phyloP scores from a whole-genome alignment of 53 echinoderm and acorn worm species.

The Henricia sp. region DNA sequence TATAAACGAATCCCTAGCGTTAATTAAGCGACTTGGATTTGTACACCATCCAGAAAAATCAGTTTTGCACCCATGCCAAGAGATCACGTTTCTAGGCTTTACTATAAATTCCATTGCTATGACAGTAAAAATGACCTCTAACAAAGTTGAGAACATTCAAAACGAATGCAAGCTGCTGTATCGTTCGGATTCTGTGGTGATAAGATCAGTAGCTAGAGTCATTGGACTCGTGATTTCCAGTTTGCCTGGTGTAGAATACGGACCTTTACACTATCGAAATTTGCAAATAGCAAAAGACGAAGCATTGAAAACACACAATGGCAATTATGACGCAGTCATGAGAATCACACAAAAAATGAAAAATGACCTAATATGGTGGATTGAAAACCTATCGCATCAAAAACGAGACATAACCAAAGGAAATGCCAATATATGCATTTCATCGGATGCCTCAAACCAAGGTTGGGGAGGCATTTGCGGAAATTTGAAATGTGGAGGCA shows the following conservation, averaged over 20 bases:
- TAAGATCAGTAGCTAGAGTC: slow-evolving; percentile 45
- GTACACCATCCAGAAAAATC: slow-evolving; percentile 45
- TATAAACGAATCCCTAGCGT: slow-evolving; percentile 8
- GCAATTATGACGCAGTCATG: slow-evolving; percentile 34
- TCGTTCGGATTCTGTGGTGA: neutral
- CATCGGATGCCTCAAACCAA: slow-evolving; percentile 50
- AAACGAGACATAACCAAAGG: slow-evolving; percentile 4
- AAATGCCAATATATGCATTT: slow-evolving; percentile 31
- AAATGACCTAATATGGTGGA: slow-evolving; percentile 49
- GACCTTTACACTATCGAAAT: slow-evolving; percentile 24
- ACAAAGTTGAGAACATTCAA: neutral
- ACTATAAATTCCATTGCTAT: slow-evolving; percentile 29
- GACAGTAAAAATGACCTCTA: slow-evolving; percentile 1
- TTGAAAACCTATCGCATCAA: slow-evolving; percentile 34
- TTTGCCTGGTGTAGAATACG: slow-evolving; percentile 38
- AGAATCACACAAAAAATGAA: neutral
- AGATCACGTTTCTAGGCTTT: slow-evolving; percentile 28
- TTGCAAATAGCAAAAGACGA: slow-evolving; percentile 26
- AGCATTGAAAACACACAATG: neutral
- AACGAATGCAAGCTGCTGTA: slow-evolving; percentile 3
- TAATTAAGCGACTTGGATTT: slow-evolving; percentile 33
- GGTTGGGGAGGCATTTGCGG: slow-evolving; percentile 48
- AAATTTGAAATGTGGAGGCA: slow-evolving; percentile 26
- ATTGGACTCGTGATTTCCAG: slow-evolving; percentile 44
- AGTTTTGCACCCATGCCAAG: slow-evolving; percentile 4